Evolutionary conservation across 1,140 invertebrate species (phyloP).

Genomic region (Cydia fagiglandana): DNA sequence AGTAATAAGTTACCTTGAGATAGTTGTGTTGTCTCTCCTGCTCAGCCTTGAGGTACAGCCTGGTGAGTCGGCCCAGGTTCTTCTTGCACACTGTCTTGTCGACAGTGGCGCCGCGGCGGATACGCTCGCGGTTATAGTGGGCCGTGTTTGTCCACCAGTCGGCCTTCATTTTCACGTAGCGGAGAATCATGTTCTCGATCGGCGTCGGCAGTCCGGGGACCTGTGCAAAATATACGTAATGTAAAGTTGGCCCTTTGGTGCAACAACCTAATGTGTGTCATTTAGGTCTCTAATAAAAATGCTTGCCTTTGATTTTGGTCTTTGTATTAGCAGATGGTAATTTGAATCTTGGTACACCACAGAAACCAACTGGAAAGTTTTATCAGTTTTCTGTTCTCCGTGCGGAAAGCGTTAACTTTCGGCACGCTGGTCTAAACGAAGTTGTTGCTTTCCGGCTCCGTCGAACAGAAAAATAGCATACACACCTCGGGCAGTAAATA

Average conservation of each 20-base stretch:
- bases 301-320: too few species aligned
- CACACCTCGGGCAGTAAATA: too few species aligned
- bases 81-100: slow-evolving; percentile 99
- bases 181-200: slow-evolving; percentile 99
- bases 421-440: too few species aligned
- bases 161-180: slow-evolving; percentile 99
- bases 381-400: too few species aligned
- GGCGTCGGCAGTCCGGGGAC: slow-evolving; percentile 99
- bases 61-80: slow-evolving; percentile 97
- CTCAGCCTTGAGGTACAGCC: slow-evolving; percentile 98
- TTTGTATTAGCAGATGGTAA: too few species aligned
- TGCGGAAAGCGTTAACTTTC: too few species aligned
- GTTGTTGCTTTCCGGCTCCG: too few species aligned
- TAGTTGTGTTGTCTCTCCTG: slow-evolving; percentile 99
- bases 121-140: slow-evolving; percentile 99
- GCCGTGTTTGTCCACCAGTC: slow-evolving; percentile 99
- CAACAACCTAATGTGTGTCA: too few species aligned
- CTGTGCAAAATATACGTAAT: slow-evolving; percentile 50
- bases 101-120: slow-evolving; percentile 95
- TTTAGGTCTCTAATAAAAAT: too few species aligned
- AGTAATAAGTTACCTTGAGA: slow-evolving; percentile 84
- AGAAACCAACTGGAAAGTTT: not conserved
- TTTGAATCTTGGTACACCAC: not conserved
- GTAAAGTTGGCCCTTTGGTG: too few species aligned
- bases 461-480: too few species aligned